Base-by-base conservation (phyloP, 2,113 vertebrate genomes). In the Erinaceus europaeus region DNA sequence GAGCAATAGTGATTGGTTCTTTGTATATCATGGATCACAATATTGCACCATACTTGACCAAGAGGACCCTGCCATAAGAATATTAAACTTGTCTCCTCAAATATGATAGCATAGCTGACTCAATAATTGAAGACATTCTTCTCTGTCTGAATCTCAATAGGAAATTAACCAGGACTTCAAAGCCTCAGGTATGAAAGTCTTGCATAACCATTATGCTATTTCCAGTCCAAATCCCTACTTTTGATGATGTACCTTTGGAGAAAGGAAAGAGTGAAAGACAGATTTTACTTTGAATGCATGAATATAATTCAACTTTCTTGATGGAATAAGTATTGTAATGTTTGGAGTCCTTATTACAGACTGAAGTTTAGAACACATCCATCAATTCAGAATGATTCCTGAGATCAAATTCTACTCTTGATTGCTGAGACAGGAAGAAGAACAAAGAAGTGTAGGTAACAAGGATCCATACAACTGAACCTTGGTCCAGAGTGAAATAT, bases 21-120 rank as follows among this genome's bases (percentile, higher is more conserved):
- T n/a, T 68, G 10, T 53, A 67, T 46, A 84, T 53, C 67, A 65
- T 79, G 15, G 55, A 69, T 73, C 44, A 89, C 85, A 86, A 64
- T 53, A 77, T 9, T 74, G 20, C 8, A 80, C 1, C 29, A 42
- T 48, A 65, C 7, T 42, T 76, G 12, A 13, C 81, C 69, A 84
- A 81, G 23, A 81, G 13, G 23, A 81, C 13, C 36, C 15, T 87
- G 9, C 27, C 50, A 38, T 55, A 76, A 84, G 55, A 89, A 25
- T 46, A 18, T 73, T 85, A 64, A 74, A 78, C 11, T 67, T 67
- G 29, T 59, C 3, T 86, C 48, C 9, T 40, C 82, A 65, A 80
- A 14, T 12, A 65, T 78, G 32, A 65, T 23, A 69, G 73, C 81
- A 42, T 42, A 55, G 55, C 21, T 74, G 11, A 78, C 62, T 12